These are phyloP conservation scores for Stomorhina lunata DNA, from an alignment of 2,888 invertebrate species.

Conservation along the genomic window DNA sequence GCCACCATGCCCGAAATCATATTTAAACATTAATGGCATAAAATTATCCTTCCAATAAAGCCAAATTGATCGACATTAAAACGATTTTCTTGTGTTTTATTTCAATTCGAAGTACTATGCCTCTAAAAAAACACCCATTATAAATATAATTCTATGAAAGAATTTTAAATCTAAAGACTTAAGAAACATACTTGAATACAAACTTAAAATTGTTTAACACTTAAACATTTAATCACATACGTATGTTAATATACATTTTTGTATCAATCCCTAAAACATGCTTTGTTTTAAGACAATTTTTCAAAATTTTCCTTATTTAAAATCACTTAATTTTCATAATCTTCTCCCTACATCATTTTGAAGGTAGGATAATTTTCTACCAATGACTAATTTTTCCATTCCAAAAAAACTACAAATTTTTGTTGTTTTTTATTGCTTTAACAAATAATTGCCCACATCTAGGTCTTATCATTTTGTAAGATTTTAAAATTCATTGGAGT, in stretches of 20 bases:
- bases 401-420: not conserved
- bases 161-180: constrained; percentile 4
- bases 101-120: too few relatives aligned
- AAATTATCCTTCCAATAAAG: too few relatives aligned
- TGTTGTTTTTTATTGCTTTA: not conserved
- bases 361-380: constrained; percentile 15
- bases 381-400: constrained; percentile 17
- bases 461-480: constrained; percentile 59
- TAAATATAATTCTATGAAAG: too few relatives aligned
- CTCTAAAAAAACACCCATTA: too few relatives aligned
- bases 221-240: too few relatives aligned
- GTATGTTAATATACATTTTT: too few relatives aligned
- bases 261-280: not conserved
- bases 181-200: constrained; percentile 9
- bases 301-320: not conserved
- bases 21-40: too few relatives aligned
- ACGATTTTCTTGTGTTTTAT: too few relatives aligned
- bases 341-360: not conserved
- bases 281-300: too few relatives aligned
- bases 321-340: not conserved
- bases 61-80: too few relatives aligned
- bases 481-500: constrained; percentile 30
- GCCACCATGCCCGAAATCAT: too few relatives aligned
- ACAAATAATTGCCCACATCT: constrained; percentile 60
- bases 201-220: too few relatives aligned